Base-by-base conservation (phyloP, 1,140 invertebrate species). In the Meloidogyne exigua region DNA sequence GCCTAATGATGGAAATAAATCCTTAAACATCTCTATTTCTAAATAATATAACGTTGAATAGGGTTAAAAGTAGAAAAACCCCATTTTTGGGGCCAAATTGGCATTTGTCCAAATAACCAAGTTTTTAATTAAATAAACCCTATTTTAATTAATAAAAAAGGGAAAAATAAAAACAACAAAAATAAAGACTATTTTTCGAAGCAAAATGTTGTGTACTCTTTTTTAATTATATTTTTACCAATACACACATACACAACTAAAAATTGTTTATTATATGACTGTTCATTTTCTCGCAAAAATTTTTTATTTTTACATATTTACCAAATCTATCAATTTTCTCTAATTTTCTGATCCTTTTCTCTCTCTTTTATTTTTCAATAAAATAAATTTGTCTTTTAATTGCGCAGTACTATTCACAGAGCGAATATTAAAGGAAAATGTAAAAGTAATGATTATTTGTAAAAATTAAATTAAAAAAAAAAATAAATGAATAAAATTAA, bases 1-100 rank as follows among this genome's bases (percentile, higher is more conserved):
- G 42, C 57, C 72, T 64, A 73, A 32, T 65, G 69, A 44, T 2
- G 72, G 72, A 13, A 73, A 64, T 23, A 73, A n/a, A 32, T 73
- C 72, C 11, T 73, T 73, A 65, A 73, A 73, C 72, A 73, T 73
- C 65, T 28, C 18, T n/a, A 57, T 7, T 7, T 39, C 0, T 10
- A 9, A 39, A 39, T 9, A 9, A 9, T 39, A 39, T 9, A 39
- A 10, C 4, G 36, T 39, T 0, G 10, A 32, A 3, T n/a, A n/a
- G n/a, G n/a, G n/a, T n/a, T n/a, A n/a, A n/a, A n/a, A n/a, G n/a
- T n/a, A n/a, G n/a, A n/a, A n/a, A n/a, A n/a, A n/a, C n/a, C n/a
- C n/a, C n/a, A n/a, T n/a, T n/a, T n/a, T n/a, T n/a, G n/a, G n/a
- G n/a, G n/a, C n/a, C 3, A 39, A 39, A 39, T 39, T 39, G 9